Evolutionary conservation across 2,797 vertebrate genomes (phyloP).

Genomic region (Pipistrellus pygmaeus): DNA sequence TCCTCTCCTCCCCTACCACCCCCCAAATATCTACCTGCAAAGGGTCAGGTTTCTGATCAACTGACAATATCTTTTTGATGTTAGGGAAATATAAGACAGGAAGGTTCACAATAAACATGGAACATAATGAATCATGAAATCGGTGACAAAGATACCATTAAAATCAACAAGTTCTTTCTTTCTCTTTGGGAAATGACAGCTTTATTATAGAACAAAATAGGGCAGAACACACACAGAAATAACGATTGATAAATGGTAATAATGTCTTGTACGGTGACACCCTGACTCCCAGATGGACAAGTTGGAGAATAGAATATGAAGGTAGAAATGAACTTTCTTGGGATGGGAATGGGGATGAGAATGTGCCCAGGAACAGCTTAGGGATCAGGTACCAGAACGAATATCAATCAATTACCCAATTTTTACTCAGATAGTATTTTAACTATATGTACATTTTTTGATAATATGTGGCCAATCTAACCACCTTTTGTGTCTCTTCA

Average conservation of each 20-base stretch:
- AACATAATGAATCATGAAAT: conserved; percentile 36
- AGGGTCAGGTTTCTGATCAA: conserved; percentile 18
- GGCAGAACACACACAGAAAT: background rate
- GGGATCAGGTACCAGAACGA: background rate
- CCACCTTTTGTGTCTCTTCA: background rate
- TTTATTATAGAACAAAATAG: background rate
- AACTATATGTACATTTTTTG: background rate
- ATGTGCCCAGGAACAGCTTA: fast-evolving
- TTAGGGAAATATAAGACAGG: background rate
- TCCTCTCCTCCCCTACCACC: background rate
- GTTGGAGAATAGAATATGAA: background rate
- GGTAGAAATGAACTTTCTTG: background rate
- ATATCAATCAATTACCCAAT: background rate
- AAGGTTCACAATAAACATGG: background rate
- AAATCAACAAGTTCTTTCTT: background rate
- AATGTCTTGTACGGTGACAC: background rate
- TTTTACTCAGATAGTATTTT: background rate
- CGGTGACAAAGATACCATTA: background rate
- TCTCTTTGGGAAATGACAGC: background rate
- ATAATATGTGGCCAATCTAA: background rate
- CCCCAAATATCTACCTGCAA: background rate
- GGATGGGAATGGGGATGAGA: background rate
- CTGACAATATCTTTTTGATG: background rate
- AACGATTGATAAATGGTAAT: background rate
- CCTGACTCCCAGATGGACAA: background rate